A percentile compares a stretch with the other conserved stretches of the same genome.
Conservation (phyloP, 2,113 vertebrate genomes). For the Rattus rattus region DNA sequence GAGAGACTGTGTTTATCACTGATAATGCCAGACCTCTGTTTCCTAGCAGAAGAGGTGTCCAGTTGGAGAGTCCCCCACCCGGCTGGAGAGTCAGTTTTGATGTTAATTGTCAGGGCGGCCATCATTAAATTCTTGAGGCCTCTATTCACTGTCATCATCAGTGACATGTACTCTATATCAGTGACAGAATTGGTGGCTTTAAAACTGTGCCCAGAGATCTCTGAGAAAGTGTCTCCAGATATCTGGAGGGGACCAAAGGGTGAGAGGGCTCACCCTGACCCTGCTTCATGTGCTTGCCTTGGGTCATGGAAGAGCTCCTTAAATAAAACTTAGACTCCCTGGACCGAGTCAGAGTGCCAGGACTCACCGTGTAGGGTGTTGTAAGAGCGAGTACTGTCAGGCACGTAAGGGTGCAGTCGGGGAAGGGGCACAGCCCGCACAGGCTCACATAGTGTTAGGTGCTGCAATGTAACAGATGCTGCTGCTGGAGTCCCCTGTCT, state of each 20-base stretch:
- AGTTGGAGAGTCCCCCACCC: neutral
- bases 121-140: neutral
- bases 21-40: neutral
- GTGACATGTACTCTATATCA: neutral
- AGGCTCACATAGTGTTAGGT: accelerated
- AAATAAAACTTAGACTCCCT: neutral
- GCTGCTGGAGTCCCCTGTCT: too few relatives aligned
- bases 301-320: neutral
- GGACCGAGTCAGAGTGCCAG: neutral
- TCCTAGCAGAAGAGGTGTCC: neutral
- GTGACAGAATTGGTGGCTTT: neutral
- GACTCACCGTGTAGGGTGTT: accelerated
- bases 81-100: too few relatives aligned
- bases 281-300: neutral
- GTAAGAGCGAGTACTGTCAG: neutral
- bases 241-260: neutral
- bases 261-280: neutral
- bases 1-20: neutral
- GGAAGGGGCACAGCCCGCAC: accelerated
- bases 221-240: neutral
- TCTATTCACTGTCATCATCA: neutral
- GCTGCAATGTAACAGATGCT: neutral
- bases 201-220: neutral
- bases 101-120: neutral
- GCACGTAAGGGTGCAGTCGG: neutral